Conservation (phyloP, 2,888 invertebrate genomes). For the Lycophotia porphyrea region DNA sequence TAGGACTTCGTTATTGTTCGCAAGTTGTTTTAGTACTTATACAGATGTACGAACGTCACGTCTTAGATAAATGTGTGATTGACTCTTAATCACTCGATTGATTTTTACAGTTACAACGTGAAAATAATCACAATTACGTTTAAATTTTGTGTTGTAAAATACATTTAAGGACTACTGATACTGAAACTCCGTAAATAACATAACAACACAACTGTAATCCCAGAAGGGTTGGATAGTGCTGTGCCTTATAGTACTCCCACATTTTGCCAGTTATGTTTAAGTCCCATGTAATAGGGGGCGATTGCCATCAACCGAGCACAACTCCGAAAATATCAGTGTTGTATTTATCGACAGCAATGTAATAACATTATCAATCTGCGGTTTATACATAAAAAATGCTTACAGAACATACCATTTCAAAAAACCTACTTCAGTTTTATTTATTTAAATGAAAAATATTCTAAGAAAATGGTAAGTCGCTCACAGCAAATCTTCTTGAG, state of each 20-base stretch:
- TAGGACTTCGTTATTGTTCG: slow-evolving; percentile 39
- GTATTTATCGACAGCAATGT: not conserved
- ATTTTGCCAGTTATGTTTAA: too few relatives aligned
- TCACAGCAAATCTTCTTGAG: slow-evolving; percentile 22
- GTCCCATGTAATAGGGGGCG: too few relatives aligned
- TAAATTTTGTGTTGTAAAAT: not conserved
- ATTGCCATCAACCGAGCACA: too few relatives aligned
- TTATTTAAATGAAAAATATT: slow-evolving; percentile 15
- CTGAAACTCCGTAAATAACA: not conserved
- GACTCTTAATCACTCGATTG: not conserved
- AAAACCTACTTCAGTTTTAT: not conserved
- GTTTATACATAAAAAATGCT: not conserved
- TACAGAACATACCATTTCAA: too few relatives aligned
- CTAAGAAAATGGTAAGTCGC: slow-evolving; percentile 15
- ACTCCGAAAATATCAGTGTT: not conserved
- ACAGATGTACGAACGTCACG: slow-evolving; percentile 7
- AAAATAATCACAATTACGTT: not conserved
- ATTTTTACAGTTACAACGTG: not conserved
- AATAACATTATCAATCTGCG: too few relatives aligned
- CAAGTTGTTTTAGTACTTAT: slow-evolving; percentile 17
- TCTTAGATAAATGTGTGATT: slow-evolving; percentile 15
- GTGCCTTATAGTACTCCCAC: too few relatives aligned
- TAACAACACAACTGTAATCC: too few relatives aligned
- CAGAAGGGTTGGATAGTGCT: too few relatives aligned
- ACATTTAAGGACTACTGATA: not conserved